Evolutionary conservation across 2,888 invertebrate genomes (phyloP).

Genomic region (Panorpa germanica): DNA sequence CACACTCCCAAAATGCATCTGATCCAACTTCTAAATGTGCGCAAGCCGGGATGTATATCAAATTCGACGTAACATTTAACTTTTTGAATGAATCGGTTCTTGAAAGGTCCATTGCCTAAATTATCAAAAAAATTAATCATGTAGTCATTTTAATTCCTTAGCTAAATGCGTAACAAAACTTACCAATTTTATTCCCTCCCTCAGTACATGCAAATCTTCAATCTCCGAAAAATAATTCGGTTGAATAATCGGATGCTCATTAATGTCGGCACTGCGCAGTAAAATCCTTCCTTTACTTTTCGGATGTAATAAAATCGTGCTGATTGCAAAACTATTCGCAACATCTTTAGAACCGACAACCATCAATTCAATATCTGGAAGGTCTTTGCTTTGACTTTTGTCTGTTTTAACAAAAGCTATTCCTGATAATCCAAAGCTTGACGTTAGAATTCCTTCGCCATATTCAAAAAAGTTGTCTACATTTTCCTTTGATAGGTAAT

Average conservation of each 20-base stretch:
- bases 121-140: no score
- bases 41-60: conserved; percentile 40
- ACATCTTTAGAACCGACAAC: no score
- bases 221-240: conserved; percentile 55
- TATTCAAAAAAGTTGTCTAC: no score
- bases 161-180: conserved; percentile 14
- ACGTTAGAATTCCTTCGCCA: no score
- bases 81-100: conserved; percentile 25
- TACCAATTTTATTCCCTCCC: conserved; percentile 47
- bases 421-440: no score
- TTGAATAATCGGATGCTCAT: conserved; percentile 46
- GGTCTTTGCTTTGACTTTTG: no score
- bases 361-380: no score
- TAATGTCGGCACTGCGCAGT: conserved; percentile 42
- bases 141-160: no score
- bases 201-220: conserved; percentile 40
- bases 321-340: no score
- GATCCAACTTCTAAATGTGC: conserved; percentile 30
- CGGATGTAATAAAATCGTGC: conserved; percentile 45
- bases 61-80: conserved; percentile 25
- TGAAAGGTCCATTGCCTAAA: conserved; percentile 29
- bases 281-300: conserved; percentile 43
- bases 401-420: no score
- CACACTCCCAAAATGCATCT: conserved; percentile 47
- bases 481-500: no score